Conservation (phyloP, 2,797 vertebrate species). For the Acrossocheilus wenchowensis region DNA sequence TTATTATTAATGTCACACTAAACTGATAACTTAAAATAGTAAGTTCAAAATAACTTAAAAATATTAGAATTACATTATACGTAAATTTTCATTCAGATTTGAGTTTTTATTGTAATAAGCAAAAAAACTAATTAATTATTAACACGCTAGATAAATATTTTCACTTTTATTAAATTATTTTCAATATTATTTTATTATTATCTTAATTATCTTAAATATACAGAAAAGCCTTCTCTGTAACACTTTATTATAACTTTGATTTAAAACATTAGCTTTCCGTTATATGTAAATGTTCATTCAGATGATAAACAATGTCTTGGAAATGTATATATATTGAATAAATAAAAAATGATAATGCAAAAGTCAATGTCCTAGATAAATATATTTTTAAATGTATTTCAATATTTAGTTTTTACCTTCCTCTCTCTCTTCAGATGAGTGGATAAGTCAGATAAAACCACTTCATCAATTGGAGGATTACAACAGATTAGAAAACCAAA, state of each 20-base stretch:
- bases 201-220: background rate
- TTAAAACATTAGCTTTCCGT: background rate
- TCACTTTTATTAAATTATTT: no score
- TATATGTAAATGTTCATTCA: background rate
- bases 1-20: background rate
- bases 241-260: background rate
- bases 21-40: background rate
- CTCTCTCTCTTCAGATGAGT: background rate
- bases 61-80: background rate
- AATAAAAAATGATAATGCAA: background rate
- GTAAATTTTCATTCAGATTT: background rate
- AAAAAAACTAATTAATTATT: background rate
- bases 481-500: background rate
- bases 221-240: background rate
- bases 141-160: no score
- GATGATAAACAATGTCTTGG: background rate
- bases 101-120: background rate
- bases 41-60: background rate
- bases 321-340: background rate
- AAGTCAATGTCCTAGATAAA: background rate
- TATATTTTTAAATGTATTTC: background rate
- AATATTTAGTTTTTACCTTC: background rate
- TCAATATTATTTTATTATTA: no score
- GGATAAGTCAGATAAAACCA: background rate
- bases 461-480: conserved; percentile 12